Percentiles rank a stretch among this genome's conserved stretches.
These are phyloP conservation scores for Emberiza fucata DNA, from an alignment of 2,113 vertebrate genomes.

Conservation along the genomic window DNA sequence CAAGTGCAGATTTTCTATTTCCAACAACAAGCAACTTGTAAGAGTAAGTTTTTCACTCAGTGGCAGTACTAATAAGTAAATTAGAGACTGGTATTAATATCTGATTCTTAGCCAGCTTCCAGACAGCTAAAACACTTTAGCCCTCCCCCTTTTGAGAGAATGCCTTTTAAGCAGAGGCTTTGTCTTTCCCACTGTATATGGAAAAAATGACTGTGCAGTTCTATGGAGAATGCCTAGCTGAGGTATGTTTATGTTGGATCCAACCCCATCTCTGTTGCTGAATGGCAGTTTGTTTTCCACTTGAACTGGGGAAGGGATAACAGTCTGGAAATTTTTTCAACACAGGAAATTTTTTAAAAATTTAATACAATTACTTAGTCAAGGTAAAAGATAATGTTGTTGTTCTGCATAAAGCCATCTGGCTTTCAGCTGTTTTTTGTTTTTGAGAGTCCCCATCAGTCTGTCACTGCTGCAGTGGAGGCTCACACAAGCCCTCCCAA, in stretches of 20 bases:
- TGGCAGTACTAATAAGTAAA: background rate
- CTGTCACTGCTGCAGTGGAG: background rate
- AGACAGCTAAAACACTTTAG: background rate
- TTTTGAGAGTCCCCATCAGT: background rate
- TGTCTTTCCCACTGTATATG: slow-evolving; percentile 79
- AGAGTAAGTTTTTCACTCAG: background rate
- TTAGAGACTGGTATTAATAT: background rate
- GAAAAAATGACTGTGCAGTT: slow-evolving; percentile 77
- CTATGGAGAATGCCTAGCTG: slow-evolving; percentile 68
- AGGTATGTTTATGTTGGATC: slow-evolving; percentile 79
- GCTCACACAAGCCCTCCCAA: background rate
- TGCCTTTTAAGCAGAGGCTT: slow-evolving; percentile 76
- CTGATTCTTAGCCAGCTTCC: background rate
- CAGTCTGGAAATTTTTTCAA: slow-evolving; percentile 72
- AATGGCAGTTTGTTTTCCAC: slow-evolving; percentile 77
- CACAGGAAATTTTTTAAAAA: slow-evolving; percentile 29
- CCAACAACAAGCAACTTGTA: background rate
- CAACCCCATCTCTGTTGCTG: slow-evolving; percentile 73
- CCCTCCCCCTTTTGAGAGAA: slow-evolving; percentile 3
- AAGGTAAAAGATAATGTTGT: slow-evolving; percentile 31
- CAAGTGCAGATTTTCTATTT: background rate
- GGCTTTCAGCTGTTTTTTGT: background rate
- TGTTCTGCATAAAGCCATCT: slow-evolving; percentile 1
- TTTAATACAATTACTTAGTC: slow-evolving; percentile 19
- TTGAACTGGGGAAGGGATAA: slow-evolving; percentile 61